phyloP scores from a whole-genome alignment of 2,888 invertebrate genomes.

The Rosalia funebris region DNA sequence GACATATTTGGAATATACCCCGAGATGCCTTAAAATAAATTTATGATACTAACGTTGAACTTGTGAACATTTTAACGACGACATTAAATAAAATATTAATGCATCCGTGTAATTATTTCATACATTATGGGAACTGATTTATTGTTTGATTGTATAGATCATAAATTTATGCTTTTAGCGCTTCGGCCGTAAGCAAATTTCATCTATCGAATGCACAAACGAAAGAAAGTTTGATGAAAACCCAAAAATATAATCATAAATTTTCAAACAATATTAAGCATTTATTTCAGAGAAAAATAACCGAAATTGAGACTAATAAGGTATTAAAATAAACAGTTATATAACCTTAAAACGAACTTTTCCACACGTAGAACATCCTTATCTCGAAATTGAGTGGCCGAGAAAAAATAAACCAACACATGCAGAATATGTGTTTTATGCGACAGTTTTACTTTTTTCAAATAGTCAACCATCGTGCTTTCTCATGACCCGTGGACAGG shows the following conservation, averaged over 20 bases:
- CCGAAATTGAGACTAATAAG: too few species aligned
- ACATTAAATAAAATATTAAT: constrained; percentile 33
- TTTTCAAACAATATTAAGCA: background rate
- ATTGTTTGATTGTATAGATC: constrained; percentile 19
- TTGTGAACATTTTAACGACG: constrained; percentile 35
- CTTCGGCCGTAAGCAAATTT: background rate
- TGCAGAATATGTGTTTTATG: too few species aligned
- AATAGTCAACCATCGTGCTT: too few species aligned
- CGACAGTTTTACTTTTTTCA: too few species aligned
- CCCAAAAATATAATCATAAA: background rate
- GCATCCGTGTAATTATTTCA: constrained; percentile 27
- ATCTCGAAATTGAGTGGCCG: too few species aligned
- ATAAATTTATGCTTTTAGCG: constrained; percentile 14
- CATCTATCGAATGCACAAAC: too few species aligned
- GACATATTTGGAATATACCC: constrained; percentile 47
- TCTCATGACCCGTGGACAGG: too few species aligned
- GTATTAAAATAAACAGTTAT: too few species aligned
- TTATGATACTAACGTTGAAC: constrained; percentile 34
- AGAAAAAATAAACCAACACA: too few species aligned
- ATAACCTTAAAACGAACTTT: too few species aligned
- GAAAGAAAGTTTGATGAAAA: background rate
- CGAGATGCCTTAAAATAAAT: constrained; percentile 38
- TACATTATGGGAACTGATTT: constrained; percentile 21
- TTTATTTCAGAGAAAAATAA: too few species aligned
- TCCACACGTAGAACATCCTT: too few species aligned